A percentile compares a stretch with the other conserved stretches of the same genome.
These are phyloP conservation scores for Ceuthmochares aereus DNA, from an alignment of 2,113 vertebrate species.

Conservation along the genomic window DNA sequence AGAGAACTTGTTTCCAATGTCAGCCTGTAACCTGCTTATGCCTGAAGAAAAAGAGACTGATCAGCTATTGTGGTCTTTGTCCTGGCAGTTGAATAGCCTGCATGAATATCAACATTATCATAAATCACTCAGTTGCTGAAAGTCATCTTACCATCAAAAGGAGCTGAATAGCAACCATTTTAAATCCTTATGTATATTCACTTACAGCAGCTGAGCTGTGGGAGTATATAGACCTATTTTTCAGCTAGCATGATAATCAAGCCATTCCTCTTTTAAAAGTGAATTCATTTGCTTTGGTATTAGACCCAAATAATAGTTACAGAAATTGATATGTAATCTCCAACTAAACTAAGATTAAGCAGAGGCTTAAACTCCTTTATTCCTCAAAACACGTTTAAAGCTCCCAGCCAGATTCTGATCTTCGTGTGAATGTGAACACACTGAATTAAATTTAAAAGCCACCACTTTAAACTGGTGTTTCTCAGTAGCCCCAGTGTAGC, in stretches of 20 bases:
- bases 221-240: slow-evolving; percentile 5
- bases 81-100: background rate
- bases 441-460: background rate
- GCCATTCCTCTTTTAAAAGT: background rate
- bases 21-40: background rate
- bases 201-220: slow-evolving; percentile 29
- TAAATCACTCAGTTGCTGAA: slow-evolving; percentile 29
- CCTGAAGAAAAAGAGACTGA: background rate
- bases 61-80: background rate
- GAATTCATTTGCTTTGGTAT: slow-evolving; percentile 17
- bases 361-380: background rate
- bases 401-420: background rate
- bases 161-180: slow-evolving; percentile 18
- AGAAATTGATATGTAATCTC: background rate
- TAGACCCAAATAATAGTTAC: background rate
- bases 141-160: slow-evolving; percentile 23
- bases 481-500: background rate
- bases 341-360: background rate
- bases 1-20: background rate
- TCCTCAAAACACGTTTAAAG: background rate
- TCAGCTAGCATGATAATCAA: background rate
- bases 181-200: background rate
- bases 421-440: background rate
- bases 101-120: slow-evolving; percentile 18
- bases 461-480: background rate